A percentile compares a stretch with the other conserved stretches of the same genome.
Evolutionary conservation across 92 coral and sea anemone genomes (phyloP).

Genomic region (Epizoanthus rinbou): DNA sequence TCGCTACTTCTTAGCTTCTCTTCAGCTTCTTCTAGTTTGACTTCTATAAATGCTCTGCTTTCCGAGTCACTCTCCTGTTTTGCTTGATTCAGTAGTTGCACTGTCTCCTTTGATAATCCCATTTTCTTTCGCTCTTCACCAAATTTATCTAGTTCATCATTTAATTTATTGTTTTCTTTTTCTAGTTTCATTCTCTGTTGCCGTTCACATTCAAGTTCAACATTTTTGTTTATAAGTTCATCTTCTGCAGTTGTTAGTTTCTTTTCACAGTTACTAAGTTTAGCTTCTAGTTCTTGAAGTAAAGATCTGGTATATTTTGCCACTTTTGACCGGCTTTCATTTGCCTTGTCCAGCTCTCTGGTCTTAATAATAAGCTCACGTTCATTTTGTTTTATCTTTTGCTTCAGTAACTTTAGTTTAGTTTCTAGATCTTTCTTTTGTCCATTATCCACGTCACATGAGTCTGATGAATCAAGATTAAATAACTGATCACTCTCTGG

Average conservation of each 20-base stretch:
- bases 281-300: conserved; percentile 89
- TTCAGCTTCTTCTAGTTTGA: conserved; percentile 49
- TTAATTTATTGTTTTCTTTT: conserved; percentile 67
- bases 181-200: conserved; percentile 73
- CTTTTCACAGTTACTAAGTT: conserved; percentile 81
- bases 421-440: conserved; percentile 63
- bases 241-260: conserved; percentile 82
- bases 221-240: conserved; percentile 71
- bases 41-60: conserved; percentile 46
- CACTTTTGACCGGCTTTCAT: conserved; percentile 98
- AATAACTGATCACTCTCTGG: conserved; percentile 71
- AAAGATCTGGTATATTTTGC: conserved; percentile 96
- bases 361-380: conserved; percentile 82
- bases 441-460: conserved; percentile 55
- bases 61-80: conserved; percentile 60
- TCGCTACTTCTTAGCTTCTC: conserved; percentile 51
- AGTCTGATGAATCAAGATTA: conserved; percentile 52
- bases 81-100: conserved; percentile 75
- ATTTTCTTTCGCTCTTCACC: conserved; percentile 63
- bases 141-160: conserved; percentile 58
- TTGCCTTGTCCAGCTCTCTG: conserved; percentile 94
- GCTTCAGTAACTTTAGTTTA: conserved; percentile 69
- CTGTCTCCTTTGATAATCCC: conserved; percentile 73
- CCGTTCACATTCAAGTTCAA: conserved; percentile 79
- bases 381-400: conserved; percentile 80